Conservation (phyloP, 2,113 vertebrate genomes). For the Cervus canadensis region DNA sequence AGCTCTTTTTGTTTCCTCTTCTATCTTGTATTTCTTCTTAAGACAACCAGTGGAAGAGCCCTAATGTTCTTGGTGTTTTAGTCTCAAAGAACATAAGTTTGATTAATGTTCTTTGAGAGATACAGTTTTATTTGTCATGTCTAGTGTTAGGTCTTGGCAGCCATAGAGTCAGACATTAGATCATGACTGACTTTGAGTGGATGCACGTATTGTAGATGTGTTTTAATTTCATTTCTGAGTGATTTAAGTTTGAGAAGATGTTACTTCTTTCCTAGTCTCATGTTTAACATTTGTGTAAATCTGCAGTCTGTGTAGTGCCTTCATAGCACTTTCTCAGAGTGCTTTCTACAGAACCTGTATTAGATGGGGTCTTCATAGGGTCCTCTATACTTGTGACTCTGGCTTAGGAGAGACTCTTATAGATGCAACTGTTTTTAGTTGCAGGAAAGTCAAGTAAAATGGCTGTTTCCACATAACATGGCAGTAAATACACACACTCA, state of each 20-base stretch:
- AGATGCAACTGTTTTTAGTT: background rate
- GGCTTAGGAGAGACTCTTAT: background rate
- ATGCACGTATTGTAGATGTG: background rate
- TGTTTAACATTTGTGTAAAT: background rate
- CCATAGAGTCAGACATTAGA: background rate
- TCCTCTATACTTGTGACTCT: background rate
- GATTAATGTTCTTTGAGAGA: background rate
- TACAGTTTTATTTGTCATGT: background rate
- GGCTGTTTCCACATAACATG: background rate
- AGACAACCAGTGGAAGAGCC: background rate
- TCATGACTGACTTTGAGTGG: background rate
- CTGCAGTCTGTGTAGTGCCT: background rate
- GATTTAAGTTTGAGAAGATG: background rate
- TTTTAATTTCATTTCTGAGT: conserved; percentile 26
- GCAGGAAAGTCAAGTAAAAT: background rate
- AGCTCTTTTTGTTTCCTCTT: background rate
- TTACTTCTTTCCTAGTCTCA: background rate
- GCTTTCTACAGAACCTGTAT: background rate
- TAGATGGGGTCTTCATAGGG: background rate
- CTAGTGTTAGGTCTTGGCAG: background rate
- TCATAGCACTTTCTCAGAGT: background rate
- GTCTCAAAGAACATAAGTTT: background rate
- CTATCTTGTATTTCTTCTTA: background rate
- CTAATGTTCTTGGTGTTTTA: background rate
- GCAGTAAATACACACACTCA: background rate